These are phyloP conservation scores for Craseonycteris thonglongyai DNA, from an alignment of 2,113 vertebrate genomes.

Conservation along the genomic window DNA sequence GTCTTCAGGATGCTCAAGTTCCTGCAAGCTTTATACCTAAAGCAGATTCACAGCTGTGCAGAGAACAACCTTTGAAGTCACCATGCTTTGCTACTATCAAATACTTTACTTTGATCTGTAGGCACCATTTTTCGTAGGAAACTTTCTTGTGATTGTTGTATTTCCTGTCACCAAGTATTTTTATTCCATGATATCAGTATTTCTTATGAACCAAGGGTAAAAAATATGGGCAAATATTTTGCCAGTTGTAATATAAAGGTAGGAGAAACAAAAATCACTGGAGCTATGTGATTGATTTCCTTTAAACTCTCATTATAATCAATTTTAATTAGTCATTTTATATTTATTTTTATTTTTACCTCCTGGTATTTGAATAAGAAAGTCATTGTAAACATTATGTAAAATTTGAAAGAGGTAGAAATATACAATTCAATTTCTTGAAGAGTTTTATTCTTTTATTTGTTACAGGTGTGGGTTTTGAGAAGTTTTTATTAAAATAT, in stretches of 20 bases:
- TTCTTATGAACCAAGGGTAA: background rate
- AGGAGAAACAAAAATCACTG: background rate
- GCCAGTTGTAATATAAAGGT: background rate
- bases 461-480: background rate
- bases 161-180: background rate
- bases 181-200: background rate
- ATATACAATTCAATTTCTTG: background rate
- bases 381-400: background rate
- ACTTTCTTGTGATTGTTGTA: background rate
- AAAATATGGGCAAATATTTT: background rate
- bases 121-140: background rate
- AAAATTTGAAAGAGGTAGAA: background rate
- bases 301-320: background rate
- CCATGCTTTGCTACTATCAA: background rate
- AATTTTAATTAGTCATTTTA: background rate
- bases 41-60: background rate
- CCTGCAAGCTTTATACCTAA: conserved; percentile 7
- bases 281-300: background rate
- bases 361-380: conserved; percentile 15
- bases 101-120: conserved; percentile 42
- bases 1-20: conserved; percentile 29
- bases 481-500: background rate
- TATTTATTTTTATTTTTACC: background rate
- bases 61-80: conserved; percentile 46
- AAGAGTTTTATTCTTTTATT: background rate